phyloP scores from a whole-genome alignment of 1,140 invertebrate genomes.

The Drosophila chauvacae region DNA sequence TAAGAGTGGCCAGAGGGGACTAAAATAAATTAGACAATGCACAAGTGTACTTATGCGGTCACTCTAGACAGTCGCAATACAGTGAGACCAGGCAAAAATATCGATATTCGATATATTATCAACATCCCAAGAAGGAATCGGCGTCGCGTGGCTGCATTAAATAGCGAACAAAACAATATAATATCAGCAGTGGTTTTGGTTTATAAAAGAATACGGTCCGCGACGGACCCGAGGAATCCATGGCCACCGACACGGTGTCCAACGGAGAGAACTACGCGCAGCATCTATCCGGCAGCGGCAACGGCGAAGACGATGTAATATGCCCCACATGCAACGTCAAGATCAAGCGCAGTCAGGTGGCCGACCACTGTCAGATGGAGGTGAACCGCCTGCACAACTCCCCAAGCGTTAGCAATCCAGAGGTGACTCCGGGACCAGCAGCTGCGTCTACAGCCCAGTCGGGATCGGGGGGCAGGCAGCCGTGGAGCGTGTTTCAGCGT shows the following conservation, averaged over 20 bases:
- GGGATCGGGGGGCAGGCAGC: slow-evolving; percentile 78
- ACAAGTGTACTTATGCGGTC: neutral
- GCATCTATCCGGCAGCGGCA: slow-evolving; percentile 85
- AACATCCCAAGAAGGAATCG: slow-evolving; percentile 4
- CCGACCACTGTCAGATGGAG: slow-evolving; percentile 90
- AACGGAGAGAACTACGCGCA: slow-evolving; percentile 84
- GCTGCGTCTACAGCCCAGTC: slow-evolving; percentile 10
- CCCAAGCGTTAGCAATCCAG: slow-evolving; percentile 8
- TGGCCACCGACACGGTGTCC: slow-evolving; percentile 83
- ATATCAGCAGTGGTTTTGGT: neutral
- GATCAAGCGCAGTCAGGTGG: slow-evolving; percentile 89
- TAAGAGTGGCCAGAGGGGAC: slow-evolving; percentile 15
- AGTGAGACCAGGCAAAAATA: neutral
- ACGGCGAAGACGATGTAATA: slow-evolving; percentile 82
- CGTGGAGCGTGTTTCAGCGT: slow-evolving; percentile 80
- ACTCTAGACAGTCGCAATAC: neutral
- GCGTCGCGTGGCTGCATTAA: slow-evolving; percentile 41
- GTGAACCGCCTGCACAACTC: slow-evolving; percentile 89
- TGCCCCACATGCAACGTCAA: slow-evolving; percentile 93
- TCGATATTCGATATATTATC: neutral
- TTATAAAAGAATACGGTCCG: neutral
- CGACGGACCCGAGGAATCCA: slow-evolving; percentile 26
- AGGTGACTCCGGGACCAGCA: neutral
- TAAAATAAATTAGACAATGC: neutral
- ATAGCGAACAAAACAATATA: slow-evolving; percentile 45